These are phyloP conservation scores for Orius insidiosus DNA, from an alignment of 1,140 invertebrate species.

Conservation along the genomic window DNA sequence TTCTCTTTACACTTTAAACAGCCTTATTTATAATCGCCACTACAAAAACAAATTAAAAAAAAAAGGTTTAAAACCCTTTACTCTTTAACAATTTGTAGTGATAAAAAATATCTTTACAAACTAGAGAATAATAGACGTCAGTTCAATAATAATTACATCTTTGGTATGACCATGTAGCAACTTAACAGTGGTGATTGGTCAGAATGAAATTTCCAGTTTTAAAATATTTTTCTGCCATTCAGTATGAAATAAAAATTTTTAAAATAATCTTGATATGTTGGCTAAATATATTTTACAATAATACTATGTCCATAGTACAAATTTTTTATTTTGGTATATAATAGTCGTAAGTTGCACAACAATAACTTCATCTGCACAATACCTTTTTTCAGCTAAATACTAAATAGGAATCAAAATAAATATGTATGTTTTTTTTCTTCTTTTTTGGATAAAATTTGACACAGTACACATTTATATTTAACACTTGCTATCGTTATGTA, in stretches of 20 bases:
- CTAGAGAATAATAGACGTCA: no score
- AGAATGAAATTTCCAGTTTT: slow-evolving; percentile 7
- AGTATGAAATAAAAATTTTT: slow-evolving; percentile 15
- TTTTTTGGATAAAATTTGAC: slow-evolving; percentile 13
- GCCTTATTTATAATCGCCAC: no score
- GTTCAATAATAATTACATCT: no score
- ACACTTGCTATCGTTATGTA: slow-evolving; percentile 2
- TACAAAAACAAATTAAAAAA: no score
- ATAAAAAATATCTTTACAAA: no score
- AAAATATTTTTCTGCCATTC: slow-evolving; percentile 12
- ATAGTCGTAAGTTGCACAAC: slow-evolving; percentile 16
- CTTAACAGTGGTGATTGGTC: slow-evolving; percentile 7
- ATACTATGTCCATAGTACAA: slow-evolving; percentile 15
- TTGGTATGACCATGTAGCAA: no score
- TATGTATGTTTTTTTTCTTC: no score
- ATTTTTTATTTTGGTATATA: slow-evolving; percentile 14
- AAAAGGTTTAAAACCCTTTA: no score
- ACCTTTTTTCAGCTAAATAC: slow-evolving; percentile 11
- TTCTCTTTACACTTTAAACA: no score
- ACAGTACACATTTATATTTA: slow-evolving; percentile 13
- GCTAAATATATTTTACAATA: slow-evolving; percentile 15
- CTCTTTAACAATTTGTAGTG: no score
- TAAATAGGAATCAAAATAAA: slow-evolving; percentile 17
- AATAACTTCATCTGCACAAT: slow-evolving; percentile 15
- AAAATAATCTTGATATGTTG: slow-evolving; percentile 16